Percentiles rank a stretch among this genome's conserved stretches.
Evolutionary conservation across 2,888 invertebrate genomes (phyloP).

Genomic region (Drosophila fulvimacula): DNA sequence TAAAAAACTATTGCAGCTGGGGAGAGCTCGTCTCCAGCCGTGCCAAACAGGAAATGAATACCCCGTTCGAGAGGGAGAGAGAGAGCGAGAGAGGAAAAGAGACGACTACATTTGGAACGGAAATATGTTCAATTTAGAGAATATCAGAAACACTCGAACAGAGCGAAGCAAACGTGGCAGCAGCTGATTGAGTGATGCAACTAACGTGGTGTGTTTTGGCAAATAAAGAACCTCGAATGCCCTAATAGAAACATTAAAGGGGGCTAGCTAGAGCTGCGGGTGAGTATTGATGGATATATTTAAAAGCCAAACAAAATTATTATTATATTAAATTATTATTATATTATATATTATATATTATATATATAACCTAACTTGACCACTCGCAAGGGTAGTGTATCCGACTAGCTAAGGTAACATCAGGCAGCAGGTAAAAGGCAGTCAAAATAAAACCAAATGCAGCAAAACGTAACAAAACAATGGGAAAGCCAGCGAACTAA

Average conservation of each 20-base stretch:
- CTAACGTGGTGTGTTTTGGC: rapidly evolving
- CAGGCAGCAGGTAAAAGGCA: constrained; percentile 29
- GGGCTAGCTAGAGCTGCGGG: neutral
- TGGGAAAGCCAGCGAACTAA: constrained; percentile 48
- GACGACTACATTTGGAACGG: constrained; percentile 54
- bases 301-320: too few species aligned
- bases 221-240: constrained; percentile 6
- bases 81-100: neutral
- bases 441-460: constrained; percentile 41
- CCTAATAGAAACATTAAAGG: neutral
- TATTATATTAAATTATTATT: too few species aligned
- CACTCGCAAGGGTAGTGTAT: constrained; percentile 21
- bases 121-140: constrained; percentile 73
- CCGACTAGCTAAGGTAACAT: constrained; percentile 29
- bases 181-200: constrained; percentile 49
- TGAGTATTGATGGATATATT: too few species aligned
- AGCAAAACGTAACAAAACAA: constrained; percentile 41
- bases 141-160: constrained; percentile 45
- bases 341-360: too few species aligned
- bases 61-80: constrained; percentile 30
- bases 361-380: too few species aligned
- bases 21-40: constrained; percentile 11
- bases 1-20: constrained; percentile 1
- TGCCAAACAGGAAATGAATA: constrained; percentile 68
- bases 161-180: constrained; percentile 12